Evolutionary conservation across 2,113 vertebrate genomes (phyloP).

Genomic region (Phoxinus phoxinus): DNA sequence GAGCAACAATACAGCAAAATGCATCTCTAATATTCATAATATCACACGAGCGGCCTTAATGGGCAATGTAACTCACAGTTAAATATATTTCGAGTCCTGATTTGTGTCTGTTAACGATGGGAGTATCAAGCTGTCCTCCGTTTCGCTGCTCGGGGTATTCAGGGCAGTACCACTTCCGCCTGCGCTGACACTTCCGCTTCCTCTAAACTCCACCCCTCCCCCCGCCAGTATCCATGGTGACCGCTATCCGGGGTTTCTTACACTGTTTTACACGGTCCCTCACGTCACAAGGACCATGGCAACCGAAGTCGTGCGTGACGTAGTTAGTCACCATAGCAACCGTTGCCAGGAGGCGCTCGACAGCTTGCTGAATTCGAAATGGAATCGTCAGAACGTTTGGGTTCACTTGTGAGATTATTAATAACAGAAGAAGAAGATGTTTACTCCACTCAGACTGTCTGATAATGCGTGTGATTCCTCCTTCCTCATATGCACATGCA

Average conservation of each 20-base stretch:
- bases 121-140: conserved; percentile 79
- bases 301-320: conserved; percentile 75
- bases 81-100: conserved; percentile 71
- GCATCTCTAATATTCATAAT: conserved; percentile 1
- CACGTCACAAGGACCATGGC: conserved; percentile 78
- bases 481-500: no score
- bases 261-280: conserved; percentile 73
- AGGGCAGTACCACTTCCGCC: conserved; percentile 85
- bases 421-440: neutral
- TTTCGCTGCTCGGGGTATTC: conserved; percentile 80
- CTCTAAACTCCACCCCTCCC: conserved; percentile 78
- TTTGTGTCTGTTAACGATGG: conserved; percentile 74
- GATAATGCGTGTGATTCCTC: neutral
- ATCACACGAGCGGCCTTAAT: conserved; percentile 8
- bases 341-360: conserved; percentile 71
- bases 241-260: conserved; percentile 73
- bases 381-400: neutral
- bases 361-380: conserved; percentile 49
- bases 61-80: conserved; percentile 74
- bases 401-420: neutral
- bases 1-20: conserved; percentile 9
- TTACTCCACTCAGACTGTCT: neutral
- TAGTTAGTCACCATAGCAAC: conserved; percentile 72
- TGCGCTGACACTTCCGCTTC: conserved; percentile 84
- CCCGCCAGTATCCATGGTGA: conserved; percentile 74